Conservation (phyloP, 2,888 invertebrate genomes). For the Orgyia antiqua region DNA sequence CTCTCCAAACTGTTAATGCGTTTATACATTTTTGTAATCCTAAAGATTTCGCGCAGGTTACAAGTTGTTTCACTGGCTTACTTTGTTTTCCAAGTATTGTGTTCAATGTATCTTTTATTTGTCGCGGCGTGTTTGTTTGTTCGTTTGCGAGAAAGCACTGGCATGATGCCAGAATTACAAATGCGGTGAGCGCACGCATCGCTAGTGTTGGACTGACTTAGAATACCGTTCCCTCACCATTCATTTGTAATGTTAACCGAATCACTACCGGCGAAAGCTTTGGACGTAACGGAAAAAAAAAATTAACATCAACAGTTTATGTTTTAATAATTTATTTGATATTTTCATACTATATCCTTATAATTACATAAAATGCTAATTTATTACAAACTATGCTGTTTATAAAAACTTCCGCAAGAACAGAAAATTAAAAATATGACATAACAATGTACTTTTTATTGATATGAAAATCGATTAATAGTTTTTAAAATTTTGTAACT, state of each 20-base stretch:
- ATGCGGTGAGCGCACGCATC: slow-evolving; percentile 66
- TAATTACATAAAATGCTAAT: too few relatives aligned
- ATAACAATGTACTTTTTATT: too few relatives aligned
- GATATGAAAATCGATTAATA: too few relatives aligned
- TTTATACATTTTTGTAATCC: slow-evolving; percentile 75
- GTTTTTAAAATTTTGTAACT: too few relatives aligned
- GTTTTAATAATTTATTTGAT: not conserved
- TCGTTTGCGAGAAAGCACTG: slow-evolving; percentile 36
- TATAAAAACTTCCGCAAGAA: too few relatives aligned
- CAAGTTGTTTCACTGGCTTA: slow-evolving; percentile 28
- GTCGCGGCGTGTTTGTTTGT: slow-evolving; percentile 34
- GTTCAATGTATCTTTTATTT: slow-evolving; percentile 29
- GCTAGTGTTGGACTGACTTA: slow-evolving; percentile 55
- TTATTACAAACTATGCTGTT: too few relatives aligned
- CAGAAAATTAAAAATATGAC: too few relatives aligned
- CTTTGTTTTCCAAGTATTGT: slow-evolving; percentile 27
- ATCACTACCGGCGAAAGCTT: slow-evolving; percentile 37
- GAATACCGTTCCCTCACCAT: slow-evolving; percentile 31
- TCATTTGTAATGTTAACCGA: slow-evolving; percentile 41
- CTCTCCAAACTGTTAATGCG: slow-evolving; percentile 74
- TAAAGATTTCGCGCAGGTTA: slow-evolving; percentile 45
- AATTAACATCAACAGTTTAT: slow-evolving; percentile 6
- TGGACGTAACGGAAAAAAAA: slow-evolving; percentile 9
- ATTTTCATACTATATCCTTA: not conserved
- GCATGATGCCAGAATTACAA: slow-evolving; percentile 49